Evolutionary conservation across 2,888 invertebrate genomes (phyloP), one percentile per base, ranked within the genome.

Genomic region (Megamerina dolium): DNA sequence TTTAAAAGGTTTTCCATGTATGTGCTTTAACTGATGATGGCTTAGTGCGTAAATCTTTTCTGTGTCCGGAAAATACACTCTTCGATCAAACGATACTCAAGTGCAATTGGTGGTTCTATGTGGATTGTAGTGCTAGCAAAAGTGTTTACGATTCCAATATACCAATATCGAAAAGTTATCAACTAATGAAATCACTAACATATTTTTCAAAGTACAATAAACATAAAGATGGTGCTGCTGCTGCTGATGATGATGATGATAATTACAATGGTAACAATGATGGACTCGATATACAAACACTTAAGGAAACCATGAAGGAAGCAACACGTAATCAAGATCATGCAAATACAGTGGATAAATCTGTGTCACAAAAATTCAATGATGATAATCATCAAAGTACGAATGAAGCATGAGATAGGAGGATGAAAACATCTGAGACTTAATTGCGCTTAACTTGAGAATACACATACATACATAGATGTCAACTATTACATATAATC

Each of bases 51-150:
- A 91, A 91, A 70, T 90, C 90, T 36, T 92, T 92, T 73, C 77
- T 90, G 34, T 92, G 91, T 63, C 91, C 91, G 0, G 89, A 91
- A 68, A 90, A 87, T 21, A 92, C 92, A 0, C 77, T 91, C 40
- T 92, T 92, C 70, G 91, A 92, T 63, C 91, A 91, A 69, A 87
- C 88, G 17, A 87, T 92, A 36, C 76, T 92, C 5, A 90, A 90
- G 65, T 92, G 92, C 71, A 91, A 91, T 68, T 91, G 90, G 90
- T 91, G 89, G 88, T 89, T 91, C 74, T 91, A 90, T 67, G 90
- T 91, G 0, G 90, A 91, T 64, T 92, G 92, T 71, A 85, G 86
- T 67, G 79, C 81, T 42, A 87, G 89, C 17, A 81, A 79, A 56
- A 80, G 79, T 51, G 74, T 89, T 19, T 92, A 90, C 66, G 89